These are phyloP conservation scores for Saguinus imperator DNA, from an alignment of 2,113 vertebrate species.

Conservation along the genomic window DNA sequence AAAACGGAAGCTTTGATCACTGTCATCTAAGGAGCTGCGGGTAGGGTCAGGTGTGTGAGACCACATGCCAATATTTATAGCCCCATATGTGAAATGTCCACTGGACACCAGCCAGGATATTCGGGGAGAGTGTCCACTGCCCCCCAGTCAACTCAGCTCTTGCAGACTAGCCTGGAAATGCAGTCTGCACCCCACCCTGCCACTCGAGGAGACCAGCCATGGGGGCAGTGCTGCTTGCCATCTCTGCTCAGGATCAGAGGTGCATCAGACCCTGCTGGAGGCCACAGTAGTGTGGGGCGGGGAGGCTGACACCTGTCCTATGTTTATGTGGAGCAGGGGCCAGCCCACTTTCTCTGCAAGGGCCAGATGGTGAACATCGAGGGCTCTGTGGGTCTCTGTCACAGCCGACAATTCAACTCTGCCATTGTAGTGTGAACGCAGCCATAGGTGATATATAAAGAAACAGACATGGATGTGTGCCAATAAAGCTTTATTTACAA, in stretches of 20 bases:
- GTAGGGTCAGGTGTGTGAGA: rapidly evolving
- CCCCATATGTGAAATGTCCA: rapidly evolving
- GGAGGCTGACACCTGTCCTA: rapidly evolving
- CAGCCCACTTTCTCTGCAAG: rapidly evolving
- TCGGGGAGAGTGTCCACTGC: not conserved
- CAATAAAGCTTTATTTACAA: not conserved
- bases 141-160: not conserved
- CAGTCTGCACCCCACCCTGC: not conserved
- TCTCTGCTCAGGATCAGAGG: not conserved
- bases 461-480: not conserved
- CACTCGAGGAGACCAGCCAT: not conserved
- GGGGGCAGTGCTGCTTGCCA: not conserved
- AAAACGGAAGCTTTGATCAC: rapidly evolving
- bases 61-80: not conserved
- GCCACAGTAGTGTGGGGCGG: rapidly evolving
- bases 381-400: not conserved
- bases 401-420: not conserved
- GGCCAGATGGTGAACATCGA: not conserved
- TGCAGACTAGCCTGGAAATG: not conserved
- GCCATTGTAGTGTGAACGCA: too few relatives aligned
- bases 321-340: not conserved
- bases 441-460: not conserved
- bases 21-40: not conserved
- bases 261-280: not conserved
- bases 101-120: not conserved